Base-by-base conservation (phyloP, 2,797 vertebrate species). In the Alosa sapidissima region DNA sequence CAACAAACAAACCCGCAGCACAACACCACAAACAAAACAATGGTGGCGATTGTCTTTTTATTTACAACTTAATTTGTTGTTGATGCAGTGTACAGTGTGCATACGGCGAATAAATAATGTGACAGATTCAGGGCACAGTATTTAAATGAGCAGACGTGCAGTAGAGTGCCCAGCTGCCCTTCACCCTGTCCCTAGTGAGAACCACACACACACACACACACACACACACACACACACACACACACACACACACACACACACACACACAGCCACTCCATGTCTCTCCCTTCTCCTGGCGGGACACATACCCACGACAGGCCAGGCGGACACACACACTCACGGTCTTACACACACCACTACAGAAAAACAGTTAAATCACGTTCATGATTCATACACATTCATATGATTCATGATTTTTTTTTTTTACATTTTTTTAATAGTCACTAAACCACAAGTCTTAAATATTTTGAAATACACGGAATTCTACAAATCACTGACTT, bases 41-140 rank as follows among this genome's bases (percentile, higher is more conserved):
- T 97, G 97, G 94, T 95, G 92, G 94, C 94, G 95, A 97, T 98
- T 98, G 97, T 98, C 95, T 96, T 92, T 92, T 91, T 93, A 93
- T 95, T 95, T 95, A 94, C 92, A 89, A 91, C 95, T 97, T 96
- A 96, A 97, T 96, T 97, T 96, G 96, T 96, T 96, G 96, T 96
- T 96, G 95, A 96, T 96, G 94, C 94, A 94, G 96, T 96, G 96
- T 96, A 96, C 95, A 96, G 96, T 96, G 95, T 97, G 95, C 97
- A 97, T 98, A 97, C 95, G 97, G 97, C 96, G 96, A 55, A 95
- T 97, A 96, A 93, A 95, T 95, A 96, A 96, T 96, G 94, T 97
- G 97, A 96, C 96, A 95, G 97, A 99, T 98, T 97, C 96, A 97
- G 97, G 97, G 95, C 97, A 96, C 97, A 96, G 96, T 97, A 98